Base-by-base conservation (phyloP, 2,888 invertebrate genomes). In the Aelia acuminata region DNA sequence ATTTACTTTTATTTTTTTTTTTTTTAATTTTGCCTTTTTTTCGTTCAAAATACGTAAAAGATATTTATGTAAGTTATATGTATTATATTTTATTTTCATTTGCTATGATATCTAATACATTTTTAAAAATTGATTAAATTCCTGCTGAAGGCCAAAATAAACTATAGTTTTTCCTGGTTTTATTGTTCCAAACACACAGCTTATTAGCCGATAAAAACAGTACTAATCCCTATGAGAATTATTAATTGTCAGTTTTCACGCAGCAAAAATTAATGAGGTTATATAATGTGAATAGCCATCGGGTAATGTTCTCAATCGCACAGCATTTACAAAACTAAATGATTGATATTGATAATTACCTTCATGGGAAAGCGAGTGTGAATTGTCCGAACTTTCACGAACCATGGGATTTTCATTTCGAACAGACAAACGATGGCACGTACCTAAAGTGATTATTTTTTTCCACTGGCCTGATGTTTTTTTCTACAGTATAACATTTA, bases 181-280 rank as follows among this genome's bases (percentile, higher is more conserved):
- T 31, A 31, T 18, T 63, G 31, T 70, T 35, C 63, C 35, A 31
- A 18, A 35, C 63, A 31, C 63, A 70, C 35, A 70, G 31, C 8
- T 1, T 18, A 7, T 35, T 18, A 18, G 35, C 8, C 20, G 20
- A 18, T 18, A 26, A 18, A 4, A 31, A 26, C 63, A 20, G 15
- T 35, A 70, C 31, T 70, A 70, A 70, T 35, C 35, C 35, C 20
- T 35, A 31, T 70, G 63, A 70, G 63, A 70, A 70, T 20, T 15
- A 18, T 35, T 70, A 70, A 70, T 70, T 70, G 63, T 70, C 18
- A 70, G 63, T 35, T 70, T 70, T 70, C 63, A 70, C 63, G 63
- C 63, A 70, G 63, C 35, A 70, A 7, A 70, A 70, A 31, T 70
- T 70, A 70, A 70, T 70, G 31, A 35, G 18, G 31, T 70, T 70